Evolutionary conservation across 2,113 vertebrate genomes (phyloP), one percentile per base, ranked within the genome.

Genomic region (Opisthocomus hoazin): DNA sequence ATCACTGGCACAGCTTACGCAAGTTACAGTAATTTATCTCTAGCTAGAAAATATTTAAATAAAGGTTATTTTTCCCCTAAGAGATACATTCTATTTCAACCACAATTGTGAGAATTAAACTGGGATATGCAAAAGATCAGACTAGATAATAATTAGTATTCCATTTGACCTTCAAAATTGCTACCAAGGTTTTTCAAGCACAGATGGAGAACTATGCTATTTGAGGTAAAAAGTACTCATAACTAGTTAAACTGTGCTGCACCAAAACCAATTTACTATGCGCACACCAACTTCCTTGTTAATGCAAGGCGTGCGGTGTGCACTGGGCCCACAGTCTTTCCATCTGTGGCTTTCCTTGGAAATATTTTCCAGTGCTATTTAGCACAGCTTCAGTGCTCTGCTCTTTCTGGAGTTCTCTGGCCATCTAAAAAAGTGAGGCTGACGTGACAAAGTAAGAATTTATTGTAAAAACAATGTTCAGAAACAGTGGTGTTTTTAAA

Each of bases 291-390:
- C 45, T 48, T 80, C 66, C 45, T 45, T 34, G 41, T 53, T 81
- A 90, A 57, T 5, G 6, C 0, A 11, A 76, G 41, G 32, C 43
- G 18, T 27, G 30, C 1, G 2, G 50, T 19, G 5, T 56, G 63
- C 16, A 54, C 23, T 0, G 0, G 64, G 41, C 64, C 34, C 41
- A 24, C 8, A 65, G n/a, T 20, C 36, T 30, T 70, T 21, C 51
- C 48, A 34, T 36, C 69, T 32, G 29, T 0, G 1, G 23, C 18
- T 86, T 85, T 80, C 46, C 79, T 58, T 46, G 51, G 45, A 65
- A 70, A 63, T 11, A 12, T 66, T 82, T 63, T 88, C 58, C 68
- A 54, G 45, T 70, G 85, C 58, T 54, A 30, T 11, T 57, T 57
- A 73, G 79, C 39, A 48, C 1, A 57, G 54, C 22, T 37, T 71